Conservation (phyloP, 1,140 invertebrate species). For the Magallana angulata region DNA sequence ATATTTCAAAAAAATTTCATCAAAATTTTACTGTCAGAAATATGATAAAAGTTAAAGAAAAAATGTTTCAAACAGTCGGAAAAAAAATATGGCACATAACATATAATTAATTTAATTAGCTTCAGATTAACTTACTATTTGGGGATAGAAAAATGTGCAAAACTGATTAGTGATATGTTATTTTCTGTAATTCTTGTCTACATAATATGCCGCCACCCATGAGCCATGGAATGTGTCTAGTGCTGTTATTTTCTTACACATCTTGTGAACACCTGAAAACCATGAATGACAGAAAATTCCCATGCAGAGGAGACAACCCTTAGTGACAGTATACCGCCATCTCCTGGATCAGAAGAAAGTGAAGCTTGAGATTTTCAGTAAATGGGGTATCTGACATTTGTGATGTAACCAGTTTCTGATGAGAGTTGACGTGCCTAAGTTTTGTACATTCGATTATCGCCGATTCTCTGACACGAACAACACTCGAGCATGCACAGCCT, state of each 20-base stretch:
- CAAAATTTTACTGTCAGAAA: too few species aligned
- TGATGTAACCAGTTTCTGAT: constrained; percentile 38
- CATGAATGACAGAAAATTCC: constrained; percentile 28
- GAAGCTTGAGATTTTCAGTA: not conserved
- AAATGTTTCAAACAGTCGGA: not conserved
- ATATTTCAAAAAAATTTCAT: too few species aligned
- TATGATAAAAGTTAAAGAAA: not conserved
- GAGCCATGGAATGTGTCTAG: not conserved
- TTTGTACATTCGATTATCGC: constrained; percentile 40
- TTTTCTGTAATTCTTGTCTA: not conserved
- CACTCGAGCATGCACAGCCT: constrained; percentile 33
- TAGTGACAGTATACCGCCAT: not conserved
- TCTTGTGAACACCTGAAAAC: constrained; percentile 19
- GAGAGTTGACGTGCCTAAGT: constrained; percentile 27
- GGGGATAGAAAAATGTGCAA: not conserved
- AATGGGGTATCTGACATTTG: constrained; percentile 31
- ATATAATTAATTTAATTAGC: constrained; percentile 25
- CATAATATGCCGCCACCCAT: constrained; percentile 22
- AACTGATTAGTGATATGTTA: not conserved
- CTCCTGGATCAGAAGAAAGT: not conserved
- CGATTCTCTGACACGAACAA: constrained; percentile 35
- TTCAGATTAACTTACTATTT: constrained; percentile 1
- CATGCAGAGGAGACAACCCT: constrained; percentile 1
- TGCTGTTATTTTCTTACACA: constrained; percentile 19
- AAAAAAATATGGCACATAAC: not conserved